phyloP scores from a whole-genome alignment of 2,888 invertebrate species.

The Cantharis nigra region DNA sequence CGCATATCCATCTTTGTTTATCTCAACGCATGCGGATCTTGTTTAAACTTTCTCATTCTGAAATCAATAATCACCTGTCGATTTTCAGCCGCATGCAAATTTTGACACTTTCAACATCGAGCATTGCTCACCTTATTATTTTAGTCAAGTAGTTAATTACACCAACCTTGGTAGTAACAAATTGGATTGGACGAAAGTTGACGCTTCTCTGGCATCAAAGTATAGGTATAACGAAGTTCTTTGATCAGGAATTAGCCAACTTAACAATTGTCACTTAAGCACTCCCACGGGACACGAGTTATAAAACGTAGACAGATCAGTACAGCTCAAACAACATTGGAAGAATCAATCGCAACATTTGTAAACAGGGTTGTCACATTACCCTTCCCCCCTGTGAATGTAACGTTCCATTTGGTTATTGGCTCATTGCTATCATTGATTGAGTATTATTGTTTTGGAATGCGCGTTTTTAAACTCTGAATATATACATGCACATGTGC shows the following conservation, averaged over 20 bases:
- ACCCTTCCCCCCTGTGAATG: conserved; percentile 49
- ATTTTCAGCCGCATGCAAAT: conserved; percentile 21
- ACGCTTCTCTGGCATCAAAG: background rate
- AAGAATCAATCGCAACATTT: conserved; percentile 60
- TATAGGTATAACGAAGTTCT: background rate
- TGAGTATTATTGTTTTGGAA: conserved; percentile 60
- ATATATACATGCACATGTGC: conserved; percentile 50
- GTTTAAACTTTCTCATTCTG: conserved; percentile 19
- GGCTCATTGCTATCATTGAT: conserved; percentile 59
- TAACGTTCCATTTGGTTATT: conserved; percentile 58
- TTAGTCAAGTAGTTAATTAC: background rate
- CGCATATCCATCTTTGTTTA: conserved; percentile 17
- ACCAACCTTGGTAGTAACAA: background rate
- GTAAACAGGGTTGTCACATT: conserved; percentile 59
- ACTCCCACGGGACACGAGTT: conserved; percentile 47
- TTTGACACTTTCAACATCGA: conserved; percentile 10
- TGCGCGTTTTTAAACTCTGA: conserved; percentile 59
- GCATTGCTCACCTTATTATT: background rate
- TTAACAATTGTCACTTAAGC: conserved; percentile 41
- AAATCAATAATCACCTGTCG: conserved; percentile 30
- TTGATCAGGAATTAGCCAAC: conserved; percentile 2
- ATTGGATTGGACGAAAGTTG: background rate
- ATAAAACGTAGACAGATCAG: conserved; percentile 52
- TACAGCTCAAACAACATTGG: conserved; percentile 56
- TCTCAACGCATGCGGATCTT: conserved; percentile 27